Evolutionary conservation across 2,113 vertebrate species (phyloP).

Genomic region (Tychaedon coryphoeus): DNA sequence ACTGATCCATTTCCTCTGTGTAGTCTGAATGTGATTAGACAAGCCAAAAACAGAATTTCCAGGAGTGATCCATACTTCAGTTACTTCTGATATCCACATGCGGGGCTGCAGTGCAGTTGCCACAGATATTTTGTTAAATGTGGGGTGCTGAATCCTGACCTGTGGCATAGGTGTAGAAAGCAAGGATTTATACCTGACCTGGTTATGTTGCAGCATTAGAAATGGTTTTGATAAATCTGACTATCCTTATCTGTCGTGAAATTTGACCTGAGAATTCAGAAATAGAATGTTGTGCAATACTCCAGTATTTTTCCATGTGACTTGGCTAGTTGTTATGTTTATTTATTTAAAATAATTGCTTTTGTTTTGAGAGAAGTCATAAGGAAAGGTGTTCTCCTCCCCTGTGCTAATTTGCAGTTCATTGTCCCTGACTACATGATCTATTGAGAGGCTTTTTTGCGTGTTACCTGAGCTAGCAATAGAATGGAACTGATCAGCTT

Average conservation of each 20-base stretch:
- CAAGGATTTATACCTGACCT: not conserved
- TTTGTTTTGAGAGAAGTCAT: not conserved
- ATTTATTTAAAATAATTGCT: not conserved
- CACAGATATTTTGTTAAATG: not conserved
- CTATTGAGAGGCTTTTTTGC: not conserved
- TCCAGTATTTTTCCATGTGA: not conserved
- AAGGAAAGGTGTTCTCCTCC: not conserved
- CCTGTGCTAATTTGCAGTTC: not conserved
- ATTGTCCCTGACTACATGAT: accelerated
- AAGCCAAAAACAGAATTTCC: not conserved
- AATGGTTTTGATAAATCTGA: not conserved
- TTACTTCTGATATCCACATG: not conserved
- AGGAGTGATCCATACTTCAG: too few species aligned
- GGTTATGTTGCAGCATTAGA: not conserved
- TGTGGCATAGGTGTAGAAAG: not conserved
- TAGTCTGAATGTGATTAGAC: not conserved
- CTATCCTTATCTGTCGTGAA: accelerated
- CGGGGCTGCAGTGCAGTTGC: not conserved
- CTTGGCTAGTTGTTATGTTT: not conserved
- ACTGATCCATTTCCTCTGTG: not conserved
- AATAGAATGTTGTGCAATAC: not conserved
- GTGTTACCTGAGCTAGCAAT: not conserved
- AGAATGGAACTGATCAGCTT: not conserved
- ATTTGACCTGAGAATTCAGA: not conserved
- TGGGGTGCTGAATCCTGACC: not conserved